These are phyloP conservation scores for Muscina levida DNA, from an alignment of 2,888 invertebrate species.

Conservation along the genomic window DNA sequence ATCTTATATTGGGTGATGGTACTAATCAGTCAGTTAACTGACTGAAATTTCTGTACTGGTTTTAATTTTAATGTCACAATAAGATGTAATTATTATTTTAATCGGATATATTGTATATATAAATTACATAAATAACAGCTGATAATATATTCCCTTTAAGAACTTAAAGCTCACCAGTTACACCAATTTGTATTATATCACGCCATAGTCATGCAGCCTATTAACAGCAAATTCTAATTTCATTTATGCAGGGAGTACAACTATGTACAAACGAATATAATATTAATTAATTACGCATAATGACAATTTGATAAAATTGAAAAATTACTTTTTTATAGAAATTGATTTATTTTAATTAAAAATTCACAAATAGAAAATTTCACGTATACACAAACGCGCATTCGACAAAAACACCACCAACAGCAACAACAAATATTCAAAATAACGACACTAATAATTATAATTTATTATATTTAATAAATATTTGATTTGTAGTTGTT, in stretches of 20 bases:
- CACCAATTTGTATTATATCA: too few species aligned
- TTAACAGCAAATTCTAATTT: conserved; percentile 64
- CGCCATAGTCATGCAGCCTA: not conserved
- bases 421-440: conserved; percentile 10
- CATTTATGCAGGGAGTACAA: conserved; percentile 72
- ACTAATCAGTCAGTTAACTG: too few species aligned
- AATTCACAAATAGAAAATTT: conserved; percentile 68
- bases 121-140: too few species aligned
- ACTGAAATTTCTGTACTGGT: too few species aligned
- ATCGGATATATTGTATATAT: too few species aligned
- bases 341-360: conserved; percentile 78
- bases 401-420: not conserved
- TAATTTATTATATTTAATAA: conserved; percentile 60
- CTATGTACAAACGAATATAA: conserved; percentile 43
- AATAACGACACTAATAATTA: conserved; percentile 44
- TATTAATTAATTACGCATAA: conserved; percentile 76
- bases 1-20: too few species aligned
- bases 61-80: too few species aligned
- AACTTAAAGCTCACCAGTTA: too few species aligned
- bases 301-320: conserved; percentile 78
- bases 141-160: too few species aligned
- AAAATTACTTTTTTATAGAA: conserved; percentile 76
- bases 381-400: not conserved
- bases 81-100: too few species aligned
- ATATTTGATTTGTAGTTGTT: conserved; percentile 60